phyloP scores from a whole-genome alignment of 2,113 vertebrate species.

The Centropus unirufus region DNA sequence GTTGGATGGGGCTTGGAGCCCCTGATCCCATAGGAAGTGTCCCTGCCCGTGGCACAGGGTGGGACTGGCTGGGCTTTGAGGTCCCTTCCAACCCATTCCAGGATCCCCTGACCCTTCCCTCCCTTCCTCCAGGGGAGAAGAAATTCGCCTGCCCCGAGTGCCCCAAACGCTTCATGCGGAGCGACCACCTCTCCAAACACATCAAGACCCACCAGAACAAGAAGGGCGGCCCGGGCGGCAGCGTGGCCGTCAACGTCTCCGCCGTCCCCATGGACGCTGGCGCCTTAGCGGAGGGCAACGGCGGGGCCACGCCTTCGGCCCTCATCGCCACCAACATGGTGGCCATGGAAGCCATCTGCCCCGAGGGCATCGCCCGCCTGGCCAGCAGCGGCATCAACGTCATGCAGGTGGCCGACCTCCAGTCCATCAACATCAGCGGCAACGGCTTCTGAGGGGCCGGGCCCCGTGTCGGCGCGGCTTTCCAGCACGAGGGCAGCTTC shows the following conservation, averaged over 20 bases:
- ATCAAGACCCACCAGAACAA: slow-evolving; percentile 96
- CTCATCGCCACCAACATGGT: slow-evolving; percentile 86
- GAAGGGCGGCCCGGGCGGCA: slow-evolving; percentile 74
- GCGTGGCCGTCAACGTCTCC: slow-evolving; percentile 75
- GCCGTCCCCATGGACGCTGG: slow-evolving; percentile 78
- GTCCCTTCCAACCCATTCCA: too few species aligned
- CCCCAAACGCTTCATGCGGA: slow-evolving; percentile 96
- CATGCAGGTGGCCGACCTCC: slow-evolving; percentile 93
- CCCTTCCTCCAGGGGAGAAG: slow-evolving; percentile 86
- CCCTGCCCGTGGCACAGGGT: too few species aligned
- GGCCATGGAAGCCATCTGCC: slow-evolving; percentile 92
- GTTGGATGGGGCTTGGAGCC: too few species aligned
- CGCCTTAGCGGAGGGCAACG: slow-evolving; percentile 69
- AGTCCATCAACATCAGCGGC: slow-evolving; percentile 91
- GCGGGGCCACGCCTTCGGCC: slow-evolving; percentile 74
- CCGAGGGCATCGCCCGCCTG: slow-evolving; percentile 90
- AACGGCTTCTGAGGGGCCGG: slow-evolving; percentile 85
- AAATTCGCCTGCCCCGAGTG: slow-evolving; percentile 91
- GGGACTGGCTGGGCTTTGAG: too few species aligned
- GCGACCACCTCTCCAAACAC: slow-evolving; percentile 95
- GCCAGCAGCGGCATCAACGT: slow-evolving; percentile 92
- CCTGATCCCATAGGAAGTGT: too few species aligned
- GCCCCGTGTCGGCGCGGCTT: too few species aligned
- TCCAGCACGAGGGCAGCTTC: slow-evolving; percentile 10
- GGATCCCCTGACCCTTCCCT: neutral